Percentiles rank a stretch among this genome's conserved stretches.
Evolutionary conservation across 2,113 vertebrate genomes (phyloP).

Genomic region (Esox niger): DNA sequence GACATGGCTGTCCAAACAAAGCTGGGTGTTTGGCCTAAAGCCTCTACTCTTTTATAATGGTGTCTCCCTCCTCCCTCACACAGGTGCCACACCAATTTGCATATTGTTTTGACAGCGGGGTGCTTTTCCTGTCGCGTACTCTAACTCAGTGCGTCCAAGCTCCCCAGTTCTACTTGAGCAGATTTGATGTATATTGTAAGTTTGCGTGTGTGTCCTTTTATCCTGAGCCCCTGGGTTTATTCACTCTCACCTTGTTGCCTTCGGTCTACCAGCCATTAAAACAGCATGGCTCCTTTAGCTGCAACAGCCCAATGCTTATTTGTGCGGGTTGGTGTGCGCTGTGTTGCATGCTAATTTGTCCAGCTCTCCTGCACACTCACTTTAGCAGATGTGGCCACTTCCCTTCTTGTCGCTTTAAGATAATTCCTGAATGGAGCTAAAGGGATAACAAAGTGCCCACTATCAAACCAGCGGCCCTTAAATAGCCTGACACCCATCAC

Average conservation of each 20-base stretch:
- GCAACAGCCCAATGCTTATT: neutral
- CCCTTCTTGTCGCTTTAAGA: no score
- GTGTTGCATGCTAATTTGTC: constrained; percentile 37
- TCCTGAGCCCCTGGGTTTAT: constrained; percentile 26
- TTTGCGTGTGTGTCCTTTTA: neutral
- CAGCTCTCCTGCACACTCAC: constrained; percentile 29
- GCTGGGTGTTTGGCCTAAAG: neutral
- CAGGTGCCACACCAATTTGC: constrained; percentile 26
- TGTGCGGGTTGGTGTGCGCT: no score
- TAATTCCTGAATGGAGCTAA: no score
- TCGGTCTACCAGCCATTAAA: constrained; percentile 35
- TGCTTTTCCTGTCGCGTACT: neutral
- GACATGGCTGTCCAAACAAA: neutral
- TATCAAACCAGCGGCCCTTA: no score
- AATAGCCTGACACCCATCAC: no score
- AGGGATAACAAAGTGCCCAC: no score
- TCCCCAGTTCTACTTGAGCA: no score
- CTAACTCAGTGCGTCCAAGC: no score
- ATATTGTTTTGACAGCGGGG: constrained; percentile 38
- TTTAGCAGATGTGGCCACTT: constrained; percentile 19
- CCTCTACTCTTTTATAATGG: no score
- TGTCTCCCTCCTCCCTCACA: no score
- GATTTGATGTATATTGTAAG: no score
- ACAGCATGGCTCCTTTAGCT: constrained; percentile 31
- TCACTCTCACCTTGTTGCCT: constrained; percentile 14